These are phyloP conservation scores for Archaeoteleia sp. DNA, from an alignment of 2,888 invertebrate genomes.

Conservation along the genomic window DNA sequence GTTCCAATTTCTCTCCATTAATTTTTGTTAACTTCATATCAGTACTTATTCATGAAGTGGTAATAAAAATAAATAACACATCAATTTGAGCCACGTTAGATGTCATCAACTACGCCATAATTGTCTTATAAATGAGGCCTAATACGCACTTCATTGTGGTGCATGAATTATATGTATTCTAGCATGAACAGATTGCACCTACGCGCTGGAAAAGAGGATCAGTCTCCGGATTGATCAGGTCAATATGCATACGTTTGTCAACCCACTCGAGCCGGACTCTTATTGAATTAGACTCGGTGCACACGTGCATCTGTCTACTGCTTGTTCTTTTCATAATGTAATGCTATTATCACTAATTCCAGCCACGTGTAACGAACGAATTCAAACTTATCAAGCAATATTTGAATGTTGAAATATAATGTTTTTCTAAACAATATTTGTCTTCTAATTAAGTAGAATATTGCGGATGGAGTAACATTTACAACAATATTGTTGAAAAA, in stretches of 20 bases:
- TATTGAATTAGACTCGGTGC: slow-evolving; percentile 68
- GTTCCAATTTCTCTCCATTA: too few relatives aligned
- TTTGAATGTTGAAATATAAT: too few relatives aligned
- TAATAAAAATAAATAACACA: slow-evolving; percentile 1
- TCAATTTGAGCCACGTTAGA: slow-evolving; percentile 13
- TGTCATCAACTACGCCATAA: slow-evolving; percentile 6
- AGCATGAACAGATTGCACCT: slow-evolving; percentile 59
- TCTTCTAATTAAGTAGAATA: too few relatives aligned
- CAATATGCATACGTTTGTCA: slow-evolving; percentile 71
- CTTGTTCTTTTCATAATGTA: slow-evolving; percentile 33
- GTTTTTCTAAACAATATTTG: too few relatives aligned
- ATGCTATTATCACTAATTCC: slow-evolving; percentile 71
- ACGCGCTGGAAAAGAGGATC: slow-evolving; percentile 62
- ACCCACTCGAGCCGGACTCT: slow-evolving; percentile 70
- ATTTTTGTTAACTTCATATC: too few relatives aligned
- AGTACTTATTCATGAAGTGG: neutral
- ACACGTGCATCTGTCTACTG: slow-evolving; percentile 60
- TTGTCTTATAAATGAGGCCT: slow-evolving; percentile 13
- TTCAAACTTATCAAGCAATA: slow-evolving; percentile 5
- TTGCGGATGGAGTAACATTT: too few relatives aligned
- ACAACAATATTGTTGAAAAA: too few relatives aligned
- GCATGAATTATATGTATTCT: slow-evolving; percentile 57
- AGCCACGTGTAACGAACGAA: slow-evolving; percentile 17
- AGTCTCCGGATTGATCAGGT: slow-evolving; percentile 69
- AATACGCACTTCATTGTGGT: slow-evolving; percentile 22